Conservation (phyloP, 2,888 invertebrate genomes). For the Drosophila meridionalis region DNA sequence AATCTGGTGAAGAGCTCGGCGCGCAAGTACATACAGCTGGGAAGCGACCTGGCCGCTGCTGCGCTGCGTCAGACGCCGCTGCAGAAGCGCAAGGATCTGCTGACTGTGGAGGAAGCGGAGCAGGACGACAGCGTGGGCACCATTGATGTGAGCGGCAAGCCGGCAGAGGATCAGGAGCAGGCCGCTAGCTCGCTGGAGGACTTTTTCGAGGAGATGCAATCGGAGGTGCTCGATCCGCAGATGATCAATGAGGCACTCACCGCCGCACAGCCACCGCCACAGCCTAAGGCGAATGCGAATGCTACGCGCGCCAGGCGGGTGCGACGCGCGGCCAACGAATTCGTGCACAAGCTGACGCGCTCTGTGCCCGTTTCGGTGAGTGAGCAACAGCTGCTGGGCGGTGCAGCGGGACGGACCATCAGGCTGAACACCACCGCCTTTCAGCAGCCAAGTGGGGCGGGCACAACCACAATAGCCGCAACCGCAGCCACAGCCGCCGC, state of each 20-base stretch:
- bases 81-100: slow-evolving; percentile 59
- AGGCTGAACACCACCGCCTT: slow-evolving; percentile 82
- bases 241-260: slow-evolving; percentile 79
- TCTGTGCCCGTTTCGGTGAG: slow-evolving; percentile 74
- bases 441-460: slow-evolving; percentile 57
- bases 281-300: not conserved
- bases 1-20: slow-evolving; percentile 87
- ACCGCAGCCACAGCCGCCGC: slow-evolving; percentile 1
- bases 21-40: slow-evolving; percentile 73
- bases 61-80: slow-evolving; percentile 44
- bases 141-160: slow-evolving; percentile 43
- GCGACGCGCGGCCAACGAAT: slow-evolving; percentile 69
- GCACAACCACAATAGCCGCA: slow-evolving; percentile 15
- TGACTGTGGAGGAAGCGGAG: slow-evolving; percentile 57
- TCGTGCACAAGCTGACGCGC: slow-evolving; percentile 82
- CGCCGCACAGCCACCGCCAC: not conserved
- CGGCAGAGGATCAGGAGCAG: slow-evolving; percentile 9
- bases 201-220: slow-evolving; percentile 75
- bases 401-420: slow-evolving; percentile 65
- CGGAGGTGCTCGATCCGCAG: slow-evolving; percentile 77
- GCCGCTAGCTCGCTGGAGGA: slow-evolving; percentile 67
- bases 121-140: slow-evolving; percentile 61
- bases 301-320: slow-evolving; percentile 35
- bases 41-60: slow-evolving; percentile 51
- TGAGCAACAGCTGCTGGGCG: slow-evolving; percentile 66